Evolutionary conservation across 2,113 vertebrate species (phyloP), one percentile per base, ranked within the genome.

Genomic region (Toxotes chatareus): DNA sequence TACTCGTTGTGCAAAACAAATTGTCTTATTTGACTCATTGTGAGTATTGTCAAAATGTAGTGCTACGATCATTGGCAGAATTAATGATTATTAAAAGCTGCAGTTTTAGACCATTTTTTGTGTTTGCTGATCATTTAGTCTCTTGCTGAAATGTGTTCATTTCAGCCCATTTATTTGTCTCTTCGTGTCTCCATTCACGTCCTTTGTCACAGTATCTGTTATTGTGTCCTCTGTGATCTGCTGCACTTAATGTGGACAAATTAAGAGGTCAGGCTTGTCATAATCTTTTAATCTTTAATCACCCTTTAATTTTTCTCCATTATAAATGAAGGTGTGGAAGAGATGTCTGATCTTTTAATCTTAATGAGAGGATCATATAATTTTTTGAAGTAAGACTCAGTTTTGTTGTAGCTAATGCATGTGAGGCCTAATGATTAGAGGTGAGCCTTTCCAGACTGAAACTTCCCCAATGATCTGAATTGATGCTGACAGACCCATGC

Each of bases 401-500:
- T 36, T 53, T 42, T 67, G 21, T 64, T 46, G 49, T 27, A 47
- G 2, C 38, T 44, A 7, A 27, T 23, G 23, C 57, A 56, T 9
- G 10, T 55, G 51, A 68, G 19, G 5, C 21, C 56, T 68, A 32
- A 38, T 76, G 55, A 81, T 83, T 53, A 60, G 55, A 32, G 32
- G 19, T 7, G 32, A 75, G 36, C 27, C 11, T 67, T 47, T 71
- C 46, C 60, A 62, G n/a, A 70, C 40, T 67, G 77, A 63, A 87
- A 68, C 69, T 79, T 77, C 47, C 49, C 47, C 69, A 86, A 85
- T 81, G 84, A 89, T 56, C 66, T 76, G 72, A 83, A 85, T 76
- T 38, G 69, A 69, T 63, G 65, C 78, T 81, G 91, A 91, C 87
- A 82, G 87, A 76, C 49, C 14, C 82, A 53, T 67, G 77, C 87